Percentiles rank a stretch among this genome's conserved stretches.
These are phyloP conservation scores for Spodoptera littoralis DNA, from an alignment of 2,888 invertebrate species.

Conservation along the genomic window DNA sequence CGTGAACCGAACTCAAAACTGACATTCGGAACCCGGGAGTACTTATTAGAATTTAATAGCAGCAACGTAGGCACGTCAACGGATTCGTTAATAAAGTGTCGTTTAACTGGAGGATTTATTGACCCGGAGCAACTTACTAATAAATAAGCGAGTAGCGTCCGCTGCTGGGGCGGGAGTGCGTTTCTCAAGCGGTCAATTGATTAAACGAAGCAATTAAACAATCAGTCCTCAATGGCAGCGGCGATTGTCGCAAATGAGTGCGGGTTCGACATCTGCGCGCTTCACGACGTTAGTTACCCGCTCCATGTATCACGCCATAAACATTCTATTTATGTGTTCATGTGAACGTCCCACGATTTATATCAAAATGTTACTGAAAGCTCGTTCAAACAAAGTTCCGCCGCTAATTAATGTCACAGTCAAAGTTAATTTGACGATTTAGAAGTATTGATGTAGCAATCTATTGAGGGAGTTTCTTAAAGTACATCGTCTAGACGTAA, in stretches of 20 bases:
- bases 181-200: slow-evolving; percentile 87
- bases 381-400: slow-evolving; percentile 37
- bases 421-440: slow-evolving; percentile 45
- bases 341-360: slow-evolving; percentile 24
- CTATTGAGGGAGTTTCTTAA: slow-evolving; percentile 28
- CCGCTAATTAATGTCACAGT: slow-evolving; percentile 49
- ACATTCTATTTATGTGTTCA: slow-evolving; percentile 44
- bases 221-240: slow-evolving; percentile 83
- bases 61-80: slow-evolving; percentile 50
- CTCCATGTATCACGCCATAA: slow-evolving; percentile 29
- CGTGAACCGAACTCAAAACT: slow-evolving; percentile 15
- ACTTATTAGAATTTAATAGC: slow-evolving; percentile 54
- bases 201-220: slow-evolving; percentile 89
- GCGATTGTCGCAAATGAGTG: slow-evolving; percentile 86
- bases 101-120: slow-evolving; percentile 81
- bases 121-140: slow-evolving; percentile 76
- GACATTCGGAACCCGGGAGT: slow-evolving; percentile 37
- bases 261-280: slow-evolving; percentile 77
- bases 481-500: slow-evolving; percentile 28
- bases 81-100: slow-evolving; percentile 77
- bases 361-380: slow-evolving; percentile 30
- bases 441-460: slow-evolving; percentile 33
- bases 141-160: slow-evolving; percentile 76
- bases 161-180: slow-evolving; percentile 69
- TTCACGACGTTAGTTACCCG: slow-evolving; percentile 22